phyloP scores from a whole-genome alignment of 2,113 vertebrate species.

The Trachemys scripta region DNA sequence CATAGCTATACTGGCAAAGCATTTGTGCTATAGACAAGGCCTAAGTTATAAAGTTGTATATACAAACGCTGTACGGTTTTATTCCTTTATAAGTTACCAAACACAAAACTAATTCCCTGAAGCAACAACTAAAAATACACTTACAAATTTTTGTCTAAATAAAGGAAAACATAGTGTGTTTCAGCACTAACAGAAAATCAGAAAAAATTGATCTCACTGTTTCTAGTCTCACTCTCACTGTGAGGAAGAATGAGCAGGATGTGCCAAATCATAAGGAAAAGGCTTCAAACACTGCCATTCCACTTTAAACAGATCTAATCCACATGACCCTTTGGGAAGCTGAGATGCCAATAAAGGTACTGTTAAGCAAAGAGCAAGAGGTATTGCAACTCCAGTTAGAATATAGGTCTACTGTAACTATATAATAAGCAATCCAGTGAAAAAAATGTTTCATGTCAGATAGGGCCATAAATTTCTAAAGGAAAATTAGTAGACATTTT shows the following conservation, averaged over 20 bases:
- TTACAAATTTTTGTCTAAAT: no score
- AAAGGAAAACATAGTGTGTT: not conserved
- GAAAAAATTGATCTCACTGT: not conserved
- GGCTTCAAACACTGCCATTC: not conserved
- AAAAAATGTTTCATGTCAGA: not conserved
- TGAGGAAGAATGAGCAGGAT: not conserved
- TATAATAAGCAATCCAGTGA: not conserved
- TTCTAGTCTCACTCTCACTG: not conserved
- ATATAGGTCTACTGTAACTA: not conserved
- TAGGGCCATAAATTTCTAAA: constrained; percentile 4
- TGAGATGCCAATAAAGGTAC: constrained; percentile 7
- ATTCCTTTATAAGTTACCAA: not conserved
- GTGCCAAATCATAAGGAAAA: not conserved
- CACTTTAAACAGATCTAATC: constrained; percentile 16
- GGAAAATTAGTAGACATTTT: not conserved
- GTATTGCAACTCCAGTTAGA: constrained; percentile 14
- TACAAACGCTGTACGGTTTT: not conserved
- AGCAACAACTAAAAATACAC: not conserved
- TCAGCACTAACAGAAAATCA: not conserved
- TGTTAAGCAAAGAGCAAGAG: not conserved
- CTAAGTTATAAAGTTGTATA: not conserved
- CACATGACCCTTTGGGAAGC: not conserved
- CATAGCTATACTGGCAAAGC: no score
- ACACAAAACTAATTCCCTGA: not conserved
- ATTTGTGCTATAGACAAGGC: no score